Percentiles rank a stretch among this genome's conserved stretches.
Evolutionary conservation across 2,797 vertebrate genomes (phyloP).

Genomic region (Syndactyla subalaris): DNA sequence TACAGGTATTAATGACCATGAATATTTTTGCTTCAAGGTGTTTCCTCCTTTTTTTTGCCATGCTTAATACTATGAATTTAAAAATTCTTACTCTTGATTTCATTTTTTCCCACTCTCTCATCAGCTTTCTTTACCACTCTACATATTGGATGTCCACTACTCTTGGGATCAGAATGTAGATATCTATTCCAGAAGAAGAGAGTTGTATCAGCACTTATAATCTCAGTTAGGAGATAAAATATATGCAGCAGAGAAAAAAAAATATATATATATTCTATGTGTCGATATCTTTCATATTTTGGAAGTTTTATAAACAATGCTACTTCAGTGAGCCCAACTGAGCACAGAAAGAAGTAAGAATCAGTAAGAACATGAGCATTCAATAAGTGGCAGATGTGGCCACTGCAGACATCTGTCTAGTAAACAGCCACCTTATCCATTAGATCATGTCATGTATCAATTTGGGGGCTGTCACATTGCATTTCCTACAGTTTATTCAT

Average conservation of each 20-base stretch:
- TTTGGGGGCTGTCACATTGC: neutral
- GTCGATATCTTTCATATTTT: neutral
- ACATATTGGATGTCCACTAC: neutral
- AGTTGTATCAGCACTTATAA: neutral
- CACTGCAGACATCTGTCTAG: neutral
- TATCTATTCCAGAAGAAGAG: neutral
- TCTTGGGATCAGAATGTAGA: neutral
- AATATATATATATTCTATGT: neutral
- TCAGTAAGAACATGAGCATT: neutral
- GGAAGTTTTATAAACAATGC: neutral
- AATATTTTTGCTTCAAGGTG: neutral
- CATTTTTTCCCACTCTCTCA: neutral
- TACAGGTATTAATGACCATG: neutral
- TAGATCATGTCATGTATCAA: neutral
- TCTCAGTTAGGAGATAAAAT: neutral
- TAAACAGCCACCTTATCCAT: neutral
- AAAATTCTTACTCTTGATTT: neutral
- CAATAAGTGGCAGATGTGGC: neutral
- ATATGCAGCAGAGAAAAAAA: neutral
- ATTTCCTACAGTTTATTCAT: neutral
- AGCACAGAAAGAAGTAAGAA: neutral
- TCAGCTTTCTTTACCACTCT: neutral
- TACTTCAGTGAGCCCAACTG: neutral
- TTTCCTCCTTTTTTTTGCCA: neutral
- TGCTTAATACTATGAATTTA: neutral